phyloP scores from a whole-genome alignment of 2,797 vertebrate species.

The Leptoclinus maculatus region DNA sequence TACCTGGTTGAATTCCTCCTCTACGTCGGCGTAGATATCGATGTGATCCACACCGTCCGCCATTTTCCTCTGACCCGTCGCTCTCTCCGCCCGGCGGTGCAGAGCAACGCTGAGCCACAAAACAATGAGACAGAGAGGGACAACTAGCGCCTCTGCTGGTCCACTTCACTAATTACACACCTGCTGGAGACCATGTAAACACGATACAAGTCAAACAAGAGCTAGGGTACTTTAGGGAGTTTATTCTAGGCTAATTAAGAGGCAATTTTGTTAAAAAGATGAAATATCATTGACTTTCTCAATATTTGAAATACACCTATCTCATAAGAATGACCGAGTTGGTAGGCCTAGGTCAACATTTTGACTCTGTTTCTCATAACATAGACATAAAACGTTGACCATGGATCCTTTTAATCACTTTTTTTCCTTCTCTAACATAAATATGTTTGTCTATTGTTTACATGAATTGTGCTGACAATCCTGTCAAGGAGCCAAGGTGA shows the following conservation, averaged over 20 bases:
- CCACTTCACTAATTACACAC: neutral
- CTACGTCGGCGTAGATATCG: constrained; percentile 98
- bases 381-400: neutral
- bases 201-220: neutral
- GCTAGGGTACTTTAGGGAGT: too few species aligned
- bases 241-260: neutral
- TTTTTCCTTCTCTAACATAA: neutral
- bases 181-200: neutral
- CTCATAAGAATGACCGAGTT: neutral
- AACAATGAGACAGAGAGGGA: constrained; percentile 51
- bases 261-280: too few species aligned
- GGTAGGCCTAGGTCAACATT: neutral
- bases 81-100: constrained; percentile 52
- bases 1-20: constrained; percentile 98
- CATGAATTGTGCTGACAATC: neutral
- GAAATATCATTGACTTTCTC: neutral
- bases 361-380: neutral
- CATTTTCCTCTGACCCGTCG: constrained; percentile 87
- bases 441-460: neutral
- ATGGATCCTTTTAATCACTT: neutral
- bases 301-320: neutral
- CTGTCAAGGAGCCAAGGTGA: neutral
- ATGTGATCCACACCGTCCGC: constrained; percentile 99
- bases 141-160: constrained; percentile 39
- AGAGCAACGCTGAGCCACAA: constrained; percentile 25